These are phyloP conservation scores for Bujurquina vittata DNA, from an alignment of 2,113 vertebrate species.

Conservation along the genomic window DNA sequence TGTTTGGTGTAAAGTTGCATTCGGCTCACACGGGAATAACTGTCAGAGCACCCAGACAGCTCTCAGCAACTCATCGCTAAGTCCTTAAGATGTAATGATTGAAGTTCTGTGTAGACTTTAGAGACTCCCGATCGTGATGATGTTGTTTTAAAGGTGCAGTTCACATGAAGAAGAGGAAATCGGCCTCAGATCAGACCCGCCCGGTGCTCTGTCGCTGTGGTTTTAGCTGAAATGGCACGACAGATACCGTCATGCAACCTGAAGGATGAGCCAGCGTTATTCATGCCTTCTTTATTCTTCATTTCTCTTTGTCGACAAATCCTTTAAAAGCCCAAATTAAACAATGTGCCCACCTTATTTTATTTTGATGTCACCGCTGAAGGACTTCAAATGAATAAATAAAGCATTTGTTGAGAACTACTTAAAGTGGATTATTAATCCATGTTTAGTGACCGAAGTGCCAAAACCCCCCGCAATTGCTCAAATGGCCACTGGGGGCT, in stretches of 20 bases:
- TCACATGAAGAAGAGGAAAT: slow-evolving; percentile 14
- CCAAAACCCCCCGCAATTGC: neutral
- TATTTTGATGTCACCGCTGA: neutral
- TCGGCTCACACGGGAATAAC: slow-evolving; percentile 24
- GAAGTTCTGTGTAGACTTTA: slow-evolving; percentile 16
- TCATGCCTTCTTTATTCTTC: neutral
- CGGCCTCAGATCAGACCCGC: neutral
- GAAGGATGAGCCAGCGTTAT: neutral
- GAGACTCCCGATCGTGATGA: neutral
- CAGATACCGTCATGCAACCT: neutral
- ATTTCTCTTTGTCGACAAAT: neutral
- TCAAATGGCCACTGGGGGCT: neutral
- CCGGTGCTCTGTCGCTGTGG: slow-evolving; percentile 27
- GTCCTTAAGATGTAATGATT: slow-evolving; percentile 36
- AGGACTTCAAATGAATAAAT: neutral
- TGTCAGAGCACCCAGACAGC: slow-evolving; percentile 30
- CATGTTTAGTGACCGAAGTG: too few relatives aligned
- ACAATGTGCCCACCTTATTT: neutral
- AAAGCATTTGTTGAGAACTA: neutral
- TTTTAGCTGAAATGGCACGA: neutral
- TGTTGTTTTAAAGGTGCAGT: slow-evolving; percentile 1
- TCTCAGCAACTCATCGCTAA: slow-evolving; percentile 36
- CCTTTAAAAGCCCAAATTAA: neutral
- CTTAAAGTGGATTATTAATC: neutral
- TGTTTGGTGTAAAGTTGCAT: slow-evolving; percentile 1